Percentiles rank a stretch among this genome's conserved stretches.
Evolutionary conservation across 2,113 vertebrate genomes (phyloP).

Genomic region (Propithecus coquereli): DNA sequence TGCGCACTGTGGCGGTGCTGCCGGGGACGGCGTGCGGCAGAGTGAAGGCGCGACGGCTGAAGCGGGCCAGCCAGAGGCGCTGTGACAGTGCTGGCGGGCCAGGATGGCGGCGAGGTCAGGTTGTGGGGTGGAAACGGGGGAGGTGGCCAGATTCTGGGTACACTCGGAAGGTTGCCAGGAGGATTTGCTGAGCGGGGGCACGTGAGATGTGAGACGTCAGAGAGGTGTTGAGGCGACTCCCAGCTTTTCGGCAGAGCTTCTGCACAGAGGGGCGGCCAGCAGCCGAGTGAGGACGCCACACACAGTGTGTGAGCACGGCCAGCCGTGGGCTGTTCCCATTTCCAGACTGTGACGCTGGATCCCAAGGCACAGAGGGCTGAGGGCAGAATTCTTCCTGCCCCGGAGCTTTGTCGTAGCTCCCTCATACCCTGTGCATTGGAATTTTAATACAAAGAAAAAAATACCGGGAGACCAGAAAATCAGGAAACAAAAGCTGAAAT

Average conservation of each 20-base stretch:
- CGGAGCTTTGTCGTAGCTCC: not conserved
- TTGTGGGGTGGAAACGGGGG: not conserved
- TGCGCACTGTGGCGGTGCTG: not conserved
- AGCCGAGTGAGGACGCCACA: not conserved
- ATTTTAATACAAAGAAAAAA: not conserved
- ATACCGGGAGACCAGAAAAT: not conserved
- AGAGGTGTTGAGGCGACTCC: not conserved
- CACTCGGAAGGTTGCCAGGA: not conserved
- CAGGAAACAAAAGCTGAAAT: not conserved
- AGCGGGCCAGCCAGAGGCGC: not conserved
- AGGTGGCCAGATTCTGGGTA: not conserved
- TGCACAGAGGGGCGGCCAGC: not conserved
- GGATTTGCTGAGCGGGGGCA: not conserved
- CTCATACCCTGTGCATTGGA: not conserved
- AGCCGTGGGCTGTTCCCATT: not conserved
- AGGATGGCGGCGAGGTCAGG: not conserved
- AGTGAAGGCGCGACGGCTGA: not conserved
- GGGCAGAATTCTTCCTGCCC: not conserved
- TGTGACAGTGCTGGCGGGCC: not conserved
- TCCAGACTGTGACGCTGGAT: not conserved
- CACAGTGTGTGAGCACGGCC: not conserved
- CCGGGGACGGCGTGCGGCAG: not conserved
- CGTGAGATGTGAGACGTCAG: no score
- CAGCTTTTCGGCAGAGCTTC: not conserved
- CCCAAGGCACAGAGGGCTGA: not conserved